Evolutionary conservation across 2,888 invertebrate genomes (phyloP).

Genomic region (Thysanoteuthis rhombus): DNA sequence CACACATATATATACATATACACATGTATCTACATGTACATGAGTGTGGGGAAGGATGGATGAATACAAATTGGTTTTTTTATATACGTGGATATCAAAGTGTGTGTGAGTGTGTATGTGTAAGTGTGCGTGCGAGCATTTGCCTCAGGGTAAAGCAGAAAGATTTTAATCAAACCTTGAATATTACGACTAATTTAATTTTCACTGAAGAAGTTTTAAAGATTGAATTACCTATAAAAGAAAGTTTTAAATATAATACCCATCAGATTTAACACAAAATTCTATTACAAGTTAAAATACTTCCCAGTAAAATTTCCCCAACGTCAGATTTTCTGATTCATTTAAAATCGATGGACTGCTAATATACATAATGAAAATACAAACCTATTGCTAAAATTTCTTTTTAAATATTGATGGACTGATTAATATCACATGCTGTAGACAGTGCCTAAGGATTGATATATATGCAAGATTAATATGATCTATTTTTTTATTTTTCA

Average conservation of each 20-base stretch:
- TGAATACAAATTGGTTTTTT: too few species aligned
- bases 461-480: not conserved
- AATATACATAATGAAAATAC: not conserved
- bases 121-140: not conserved
- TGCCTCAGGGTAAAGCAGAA: too few species aligned
- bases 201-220: not conserved
- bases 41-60: too few species aligned
- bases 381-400: not conserved
- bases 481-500: not conserved
- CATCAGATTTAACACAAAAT: too few species aligned
- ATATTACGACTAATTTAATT: not conserved
- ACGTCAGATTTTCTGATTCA: not conserved
- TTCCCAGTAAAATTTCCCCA: not conserved
- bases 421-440: slow-evolving; percentile 12
- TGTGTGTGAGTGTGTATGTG: not conserved
- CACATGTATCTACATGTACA: too few species aligned
- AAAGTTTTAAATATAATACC: not conserved
- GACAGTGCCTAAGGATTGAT: not conserved
- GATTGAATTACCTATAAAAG: not conserved
- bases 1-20: too few species aligned
- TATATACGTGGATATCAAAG: too few species aligned
- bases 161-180: slow-evolving; percentile 12
- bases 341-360: not conserved
- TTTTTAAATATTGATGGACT: not conserved
- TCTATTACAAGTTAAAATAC: not conserved